Conservation (phyloP, 1,140 invertebrate genomes). For the Drosophila burlai region DNA sequence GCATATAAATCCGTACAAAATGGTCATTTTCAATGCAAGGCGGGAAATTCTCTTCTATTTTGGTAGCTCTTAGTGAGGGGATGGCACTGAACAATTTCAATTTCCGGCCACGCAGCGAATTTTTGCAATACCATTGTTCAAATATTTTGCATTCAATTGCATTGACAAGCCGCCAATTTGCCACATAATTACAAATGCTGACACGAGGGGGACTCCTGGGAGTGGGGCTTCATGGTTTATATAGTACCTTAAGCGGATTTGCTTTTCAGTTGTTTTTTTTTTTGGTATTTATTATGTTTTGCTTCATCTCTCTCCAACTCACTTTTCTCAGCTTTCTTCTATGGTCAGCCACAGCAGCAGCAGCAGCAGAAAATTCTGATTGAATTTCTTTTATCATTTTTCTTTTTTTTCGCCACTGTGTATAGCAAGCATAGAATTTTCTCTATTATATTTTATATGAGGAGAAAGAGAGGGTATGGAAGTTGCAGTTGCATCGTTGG, state of each 20-base stretch:
- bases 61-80: background rate
- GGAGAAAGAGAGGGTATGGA: background rate
- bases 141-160: constrained; percentile 56
- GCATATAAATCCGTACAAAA: constrained; percentile 12
- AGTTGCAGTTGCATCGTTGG: constrained; percentile 42
- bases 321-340: constrained; percentile 20
- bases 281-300: constrained; percentile 3
- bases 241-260: constrained; percentile 68
- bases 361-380: constrained; percentile 70
- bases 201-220: constrained; percentile 6
- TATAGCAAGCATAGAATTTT: constrained; percentile 50
- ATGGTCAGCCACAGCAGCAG: constrained; percentile 42
- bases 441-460: constrained; percentile 57
- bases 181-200: constrained; percentile 51
- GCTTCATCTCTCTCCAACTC: constrained; percentile 20
- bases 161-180: constrained; percentile 51
- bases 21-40: background rate
- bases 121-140: constrained; percentile 45
- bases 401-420: constrained; percentile 44
- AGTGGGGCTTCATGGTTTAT: constrained; percentile 41
- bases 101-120: constrained; percentile 65
- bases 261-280: background rate
- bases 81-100: constrained; percentile 41
- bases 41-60: background rate
- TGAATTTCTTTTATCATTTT: constrained; percentile 63